Conservation (phyloP, 2,797 vertebrate species). For the Clamator glandarius region DNA sequence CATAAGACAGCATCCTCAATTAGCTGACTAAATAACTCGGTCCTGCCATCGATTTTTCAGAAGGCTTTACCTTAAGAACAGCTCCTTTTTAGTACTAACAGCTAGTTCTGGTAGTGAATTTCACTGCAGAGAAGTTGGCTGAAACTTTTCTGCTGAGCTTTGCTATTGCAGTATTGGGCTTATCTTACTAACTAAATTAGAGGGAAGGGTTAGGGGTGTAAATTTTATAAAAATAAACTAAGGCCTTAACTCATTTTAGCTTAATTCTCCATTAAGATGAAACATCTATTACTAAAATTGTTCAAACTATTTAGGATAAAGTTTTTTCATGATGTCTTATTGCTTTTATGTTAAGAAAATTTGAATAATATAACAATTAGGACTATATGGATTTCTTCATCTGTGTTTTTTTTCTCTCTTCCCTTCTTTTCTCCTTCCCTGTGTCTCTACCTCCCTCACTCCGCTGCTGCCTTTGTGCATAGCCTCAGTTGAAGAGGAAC, state of each 20-base stretch:
- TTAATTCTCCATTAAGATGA: neutral
- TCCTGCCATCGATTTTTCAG: neutral
- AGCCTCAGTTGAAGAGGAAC: slow-evolving; percentile 75
- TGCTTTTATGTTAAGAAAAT: neutral
- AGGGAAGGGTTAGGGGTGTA: neutral
- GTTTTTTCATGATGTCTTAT: neutral
- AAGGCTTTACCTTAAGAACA: neutral
- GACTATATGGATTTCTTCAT: slow-evolving; percentile 1
- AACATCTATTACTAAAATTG: neutral
- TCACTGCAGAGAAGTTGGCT: neutral
- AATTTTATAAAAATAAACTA: neutral
- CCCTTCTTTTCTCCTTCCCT: neutral
- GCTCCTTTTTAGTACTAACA: neutral
- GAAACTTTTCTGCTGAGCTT: neutral
- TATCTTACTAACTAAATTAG: neutral
- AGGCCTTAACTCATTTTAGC: neutral
- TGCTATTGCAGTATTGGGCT: neutral
- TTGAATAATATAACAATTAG: neutral
- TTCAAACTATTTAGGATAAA: neutral
- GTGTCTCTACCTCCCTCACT: too few species aligned
- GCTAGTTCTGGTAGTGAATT: neutral
- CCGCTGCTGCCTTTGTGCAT: neutral
- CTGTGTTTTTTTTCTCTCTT: neutral
- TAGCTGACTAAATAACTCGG: neutral
- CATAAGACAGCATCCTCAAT: neutral